Evolutionary conservation across 2,797 vertebrate genomes (phyloP).

Genomic region (Galagoides demidoff): DNA sequence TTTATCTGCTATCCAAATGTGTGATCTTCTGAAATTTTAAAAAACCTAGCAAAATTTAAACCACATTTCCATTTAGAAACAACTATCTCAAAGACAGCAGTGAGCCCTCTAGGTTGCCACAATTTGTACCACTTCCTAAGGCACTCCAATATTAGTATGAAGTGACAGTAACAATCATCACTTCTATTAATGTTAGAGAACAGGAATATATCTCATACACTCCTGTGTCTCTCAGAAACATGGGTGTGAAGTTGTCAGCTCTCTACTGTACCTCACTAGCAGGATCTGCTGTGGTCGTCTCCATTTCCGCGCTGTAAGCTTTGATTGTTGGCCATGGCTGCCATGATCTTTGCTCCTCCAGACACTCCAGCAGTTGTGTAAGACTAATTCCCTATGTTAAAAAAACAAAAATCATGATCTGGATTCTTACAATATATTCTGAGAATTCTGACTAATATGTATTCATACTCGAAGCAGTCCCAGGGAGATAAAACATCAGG

Average conservation of each 20-base stretch:
- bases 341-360: background rate
- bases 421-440: background rate
- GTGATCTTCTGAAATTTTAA: background rate
- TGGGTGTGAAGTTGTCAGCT: background rate
- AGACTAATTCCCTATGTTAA: background rate
- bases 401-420: background rate
- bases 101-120: background rate
- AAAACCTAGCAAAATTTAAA: background rate
- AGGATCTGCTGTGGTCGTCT: background rate
- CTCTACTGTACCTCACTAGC: background rate
- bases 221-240: background rate
- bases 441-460: background rate
- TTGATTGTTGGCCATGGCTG: background rate
- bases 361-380: background rate
- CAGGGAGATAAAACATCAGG: background rate
- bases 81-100: background rate
- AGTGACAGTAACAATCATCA: background rate
- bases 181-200: background rate
- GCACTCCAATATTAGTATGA: background rate
- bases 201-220: background rate
- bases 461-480: background rate
- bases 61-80: background rate
- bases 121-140: background rate
- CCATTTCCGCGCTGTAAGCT: background rate
- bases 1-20: background rate